Evolutionary conservation across 2,113 vertebrate genomes (phyloP).

Genomic region (Sinocyclocheilus grahami): DNA sequence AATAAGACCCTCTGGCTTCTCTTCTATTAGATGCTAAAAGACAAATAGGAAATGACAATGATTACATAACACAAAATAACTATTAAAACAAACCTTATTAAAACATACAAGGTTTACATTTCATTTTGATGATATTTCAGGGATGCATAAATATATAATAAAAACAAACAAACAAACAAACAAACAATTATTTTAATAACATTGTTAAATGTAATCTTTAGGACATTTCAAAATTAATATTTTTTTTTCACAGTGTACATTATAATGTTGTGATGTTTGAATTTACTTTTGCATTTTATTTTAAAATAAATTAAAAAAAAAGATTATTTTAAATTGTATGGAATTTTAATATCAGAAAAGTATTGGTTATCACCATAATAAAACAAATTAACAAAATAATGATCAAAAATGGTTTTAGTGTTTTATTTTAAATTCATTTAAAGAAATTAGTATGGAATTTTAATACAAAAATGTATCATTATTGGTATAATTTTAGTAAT

Average conservation of each 20-base stretch:
- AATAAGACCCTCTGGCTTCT: constrained; percentile 85
- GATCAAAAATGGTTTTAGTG: not conserved
- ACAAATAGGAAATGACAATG: constrained; percentile 40
- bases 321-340: not conserved
- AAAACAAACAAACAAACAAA: no score
- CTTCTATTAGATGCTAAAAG: constrained; percentile 87
- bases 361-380: not conserved
- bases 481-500: no score
- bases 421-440: not conserved
- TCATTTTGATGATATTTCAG: no score
- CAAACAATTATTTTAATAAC: not conserved
- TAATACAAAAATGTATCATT: not conserved
- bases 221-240: not conserved
- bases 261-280: not conserved
- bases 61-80: constrained; percentile 14
- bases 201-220: not conserved
- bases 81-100: no score
- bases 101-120: no score
- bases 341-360: not conserved
- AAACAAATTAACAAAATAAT: no score
- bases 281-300: not conserved
- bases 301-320: not conserved
- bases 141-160: no score
- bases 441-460: not conserved
- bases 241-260: not conserved